Evolutionary conservation across 2,113 vertebrate species (phyloP), one percentile per base, ranked within the genome.

Genomic region (Hippocampus abdominalis): DNA sequence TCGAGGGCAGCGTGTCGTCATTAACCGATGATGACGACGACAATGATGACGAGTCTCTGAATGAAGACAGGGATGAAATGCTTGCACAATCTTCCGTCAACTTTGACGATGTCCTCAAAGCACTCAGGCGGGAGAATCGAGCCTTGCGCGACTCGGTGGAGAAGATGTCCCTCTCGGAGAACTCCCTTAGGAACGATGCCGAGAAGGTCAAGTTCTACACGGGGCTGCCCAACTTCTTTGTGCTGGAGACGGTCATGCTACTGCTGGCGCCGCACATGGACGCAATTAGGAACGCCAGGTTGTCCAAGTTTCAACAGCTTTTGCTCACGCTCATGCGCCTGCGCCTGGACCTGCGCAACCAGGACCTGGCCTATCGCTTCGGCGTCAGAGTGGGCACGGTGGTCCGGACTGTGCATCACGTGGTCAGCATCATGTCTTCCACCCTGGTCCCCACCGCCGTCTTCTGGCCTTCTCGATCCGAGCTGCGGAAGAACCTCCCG

Each of bases 201-300:
- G 92, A 90, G 66, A 93, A 93, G 40, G 92, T 93, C 0, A 84
- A 86, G 73, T 93, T 93, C 66, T 93, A 93, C 82, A 92, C 91
- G 0, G 91, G 92, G 64, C 70, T 93, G 54, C 91, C 91, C 3
- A 93, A 92, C 85, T 93, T 84, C 78, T 93, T 92, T 64, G 92
- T 93, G 44, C 69, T 93, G 4, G 92, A 92, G 81, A 92, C 92
- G 0, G 89, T 93, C 48, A 91, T 93, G 91, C 91, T 90, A 88
- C 88, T 92, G 49, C 83, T 93, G 70, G 84, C 89, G 0, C 92
- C 92, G 1, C 90, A 92, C 75, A 91, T 93, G 90, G 89, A 92
- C n/a, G 83, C 72, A 0, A 87, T 89, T 74, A 90, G 87, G 56
- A 89, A 86, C 51, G 66, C 75, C 0, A 90, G 83, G 70, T 89